These are phyloP conservation scores for Acleris cristana DNA, from an alignment of 2,888 invertebrate genomes.

Conservation along the genomic window DNA sequence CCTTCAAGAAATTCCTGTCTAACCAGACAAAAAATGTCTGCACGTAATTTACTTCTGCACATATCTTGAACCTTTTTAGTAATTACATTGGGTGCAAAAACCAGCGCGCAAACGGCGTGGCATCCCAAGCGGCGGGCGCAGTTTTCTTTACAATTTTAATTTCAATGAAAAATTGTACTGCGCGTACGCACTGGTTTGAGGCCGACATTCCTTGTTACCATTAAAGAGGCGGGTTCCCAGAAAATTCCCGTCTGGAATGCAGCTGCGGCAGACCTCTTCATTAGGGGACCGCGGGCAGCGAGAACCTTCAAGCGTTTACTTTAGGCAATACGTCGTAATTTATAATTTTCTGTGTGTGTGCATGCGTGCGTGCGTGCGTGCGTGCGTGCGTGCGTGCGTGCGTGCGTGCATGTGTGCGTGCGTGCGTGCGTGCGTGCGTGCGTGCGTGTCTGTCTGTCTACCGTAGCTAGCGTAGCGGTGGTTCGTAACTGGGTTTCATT, in stretches of 20 bases:
- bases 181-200: slow-evolving; percentile 55
- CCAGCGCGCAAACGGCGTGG: slow-evolving; percentile 57
- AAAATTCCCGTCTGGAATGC: slow-evolving; percentile 73
- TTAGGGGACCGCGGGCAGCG: slow-evolving; percentile 58
- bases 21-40: too few relatives aligned
- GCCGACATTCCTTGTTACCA: slow-evolving; percentile 67
- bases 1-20: too few relatives aligned
- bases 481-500: too few relatives aligned
- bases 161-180: slow-evolving; percentile 79
- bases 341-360: too few relatives aligned
- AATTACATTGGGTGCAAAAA: slow-evolving; percentile 65
- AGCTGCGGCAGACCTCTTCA: slow-evolving; percentile 62
- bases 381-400: too few relatives aligned
- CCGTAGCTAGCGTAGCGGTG: too few relatives aligned
- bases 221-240: slow-evolving; percentile 73
- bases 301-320: slow-evolving; percentile 40
- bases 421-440: too few relatives aligned
- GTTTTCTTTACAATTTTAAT: slow-evolving; percentile 66
- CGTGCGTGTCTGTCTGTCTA: too few relatives aligned
- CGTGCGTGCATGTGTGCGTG: too few relatives aligned
- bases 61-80: slow-evolving; percentile 62
- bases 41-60: slow-evolving; percentile 55
- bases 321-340: slow-evolving; percentile 1
- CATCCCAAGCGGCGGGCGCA: slow-evolving; percentile 50
- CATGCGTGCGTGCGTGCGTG: too few relatives aligned